Conservation (phyloP, 2,888 invertebrate genomes). For the Heliconius sara region DNA sequence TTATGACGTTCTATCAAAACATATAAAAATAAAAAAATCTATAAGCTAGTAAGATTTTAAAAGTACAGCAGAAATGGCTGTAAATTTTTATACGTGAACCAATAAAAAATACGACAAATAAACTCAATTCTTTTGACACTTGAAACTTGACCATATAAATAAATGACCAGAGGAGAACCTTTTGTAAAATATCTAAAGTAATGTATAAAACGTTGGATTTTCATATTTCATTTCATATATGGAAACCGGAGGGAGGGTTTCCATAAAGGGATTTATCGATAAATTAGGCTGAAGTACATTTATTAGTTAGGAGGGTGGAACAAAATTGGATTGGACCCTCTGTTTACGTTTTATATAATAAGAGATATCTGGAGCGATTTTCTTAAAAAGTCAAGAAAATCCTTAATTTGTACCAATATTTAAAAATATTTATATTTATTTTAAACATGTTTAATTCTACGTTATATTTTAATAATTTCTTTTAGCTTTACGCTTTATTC, state of each 20-base stretch:
- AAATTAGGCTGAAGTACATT: slow-evolving; percentile 41
- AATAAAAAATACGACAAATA: too few relatives aligned
- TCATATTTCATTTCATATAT: slow-evolving; percentile 24
- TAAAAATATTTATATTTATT: neutral
- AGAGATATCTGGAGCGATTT: neutral
- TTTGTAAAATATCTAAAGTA: slow-evolving; percentile 3
- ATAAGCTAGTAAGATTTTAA: too few relatives aligned
- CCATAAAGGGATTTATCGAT: slow-evolving; percentile 35
- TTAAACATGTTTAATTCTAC: too few relatives aligned
- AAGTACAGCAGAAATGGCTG: too few relatives aligned
- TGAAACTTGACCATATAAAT: neutral
- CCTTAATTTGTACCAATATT: too few relatives aligned
- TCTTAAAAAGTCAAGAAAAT: too few relatives aligned
- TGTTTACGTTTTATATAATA: slow-evolving; percentile 51
- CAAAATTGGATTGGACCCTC: slow-evolving; percentile 52
- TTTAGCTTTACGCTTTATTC: too few relatives aligned
- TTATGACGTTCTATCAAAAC: neutral
- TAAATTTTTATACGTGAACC: too few relatives aligned
- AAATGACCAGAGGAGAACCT: neutral
- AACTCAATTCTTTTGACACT: neutral
- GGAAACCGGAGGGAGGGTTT: slow-evolving; percentile 17
- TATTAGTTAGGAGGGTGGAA: slow-evolving; percentile 46
- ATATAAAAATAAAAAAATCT: neutral
- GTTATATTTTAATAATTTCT: neutral
- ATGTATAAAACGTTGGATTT: neutral